Conservation (phyloP, 1,140 invertebrate genomes). For the Psix sp. region DNA sequence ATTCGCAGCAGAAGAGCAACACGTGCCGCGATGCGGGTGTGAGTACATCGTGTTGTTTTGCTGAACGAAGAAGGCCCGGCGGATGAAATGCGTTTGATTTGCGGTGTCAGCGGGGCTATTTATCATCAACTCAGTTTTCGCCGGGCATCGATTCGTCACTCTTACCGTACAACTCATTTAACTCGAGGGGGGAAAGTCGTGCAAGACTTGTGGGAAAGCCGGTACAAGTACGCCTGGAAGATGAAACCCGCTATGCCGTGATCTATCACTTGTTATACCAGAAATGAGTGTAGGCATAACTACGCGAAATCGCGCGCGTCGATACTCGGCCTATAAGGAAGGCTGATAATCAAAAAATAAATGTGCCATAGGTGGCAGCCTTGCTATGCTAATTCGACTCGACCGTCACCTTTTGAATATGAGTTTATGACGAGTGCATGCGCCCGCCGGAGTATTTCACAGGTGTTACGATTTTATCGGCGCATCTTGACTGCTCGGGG, state of each 20-base stretch:
- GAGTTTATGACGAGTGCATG: constrained; percentile 22
- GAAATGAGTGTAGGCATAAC: constrained; percentile 61
- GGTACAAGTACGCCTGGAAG: constrained; percentile 43
- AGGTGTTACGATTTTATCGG: constrained; percentile 44
- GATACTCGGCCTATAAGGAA: constrained; percentile 49
- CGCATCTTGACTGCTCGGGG: constrained; percentile 40
- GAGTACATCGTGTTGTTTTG: constrained; percentile 25
- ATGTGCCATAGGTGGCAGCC: constrained; percentile 35
- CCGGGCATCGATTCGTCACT: constrained; percentile 38
- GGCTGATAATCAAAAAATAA: constrained; percentile 60
- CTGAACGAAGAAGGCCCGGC: constrained; percentile 6
- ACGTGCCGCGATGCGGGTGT: constrained; percentile 14
- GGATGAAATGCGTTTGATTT: constrained; percentile 19
- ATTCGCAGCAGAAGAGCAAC: constrained; percentile 23
- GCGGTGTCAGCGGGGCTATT: constrained; percentile 38
- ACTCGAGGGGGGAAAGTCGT: constrained; percentile 46
- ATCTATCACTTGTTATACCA: constrained; percentile 62
- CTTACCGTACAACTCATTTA: constrained; percentile 54
- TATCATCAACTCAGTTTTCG: constrained; percentile 26
- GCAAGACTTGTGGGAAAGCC: constrained; percentile 57
- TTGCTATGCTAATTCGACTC: constrained; percentile 37
- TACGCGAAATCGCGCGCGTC: constrained; percentile 38
- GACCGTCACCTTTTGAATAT: constrained; percentile 13
- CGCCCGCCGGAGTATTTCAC: constrained; percentile 27
- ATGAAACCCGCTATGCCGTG: constrained; percentile 34